Base-by-base conservation (phyloP, 2,888 invertebrate genomes). In the Lamellibrachia satsuma region DNA sequence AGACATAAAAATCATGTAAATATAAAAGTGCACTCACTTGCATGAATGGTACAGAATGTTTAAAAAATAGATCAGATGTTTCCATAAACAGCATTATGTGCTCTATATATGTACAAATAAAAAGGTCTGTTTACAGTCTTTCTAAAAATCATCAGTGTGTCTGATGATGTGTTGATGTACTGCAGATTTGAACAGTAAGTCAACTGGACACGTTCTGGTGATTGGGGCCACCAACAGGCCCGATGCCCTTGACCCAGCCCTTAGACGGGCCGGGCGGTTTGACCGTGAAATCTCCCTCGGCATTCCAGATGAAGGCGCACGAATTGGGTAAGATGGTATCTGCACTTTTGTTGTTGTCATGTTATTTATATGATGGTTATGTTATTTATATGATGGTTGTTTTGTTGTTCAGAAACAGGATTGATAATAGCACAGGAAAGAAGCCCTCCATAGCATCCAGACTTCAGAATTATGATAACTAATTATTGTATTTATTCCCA, bases 201-300 rank as follows among this genome's bases (percentile, higher is more conserved):
- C 94, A 52, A 93, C 93, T 52, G 94, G 94, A 8, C 95, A 95
- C 93, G 95, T 98, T 1, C 96, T 99, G 93, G 98, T 99, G 27
- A 97, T 99, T 95, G 99, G 99, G n/a, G 99, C 99, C 0, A 99
- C 99, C 75, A 99, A 98, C 96, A 97, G 98, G 93, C 98, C 98
- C 0, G 99, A 99, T 96, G 97, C 98, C 0, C 97, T 99, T 92
- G 99, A 99, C 96, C 98, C 99, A 52, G 98, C 99, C 9, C 97
- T 99, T 93, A 97, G 99, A 94, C 97, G 99, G 94, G 98, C 98
- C 7, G 99, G 99, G 1, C 97, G 99, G 90, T 98, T 99, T 95
- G 99, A 99, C 97, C 97, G 98, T 94, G 99, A 99, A 97, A 98
- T 99, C 91, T 97, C 98, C 91, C 97, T 99, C 92, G 99, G 99